phyloP scores from a whole-genome alignment of 1,140 invertebrate genomes.

The Drosophila ficusphila region DNA sequence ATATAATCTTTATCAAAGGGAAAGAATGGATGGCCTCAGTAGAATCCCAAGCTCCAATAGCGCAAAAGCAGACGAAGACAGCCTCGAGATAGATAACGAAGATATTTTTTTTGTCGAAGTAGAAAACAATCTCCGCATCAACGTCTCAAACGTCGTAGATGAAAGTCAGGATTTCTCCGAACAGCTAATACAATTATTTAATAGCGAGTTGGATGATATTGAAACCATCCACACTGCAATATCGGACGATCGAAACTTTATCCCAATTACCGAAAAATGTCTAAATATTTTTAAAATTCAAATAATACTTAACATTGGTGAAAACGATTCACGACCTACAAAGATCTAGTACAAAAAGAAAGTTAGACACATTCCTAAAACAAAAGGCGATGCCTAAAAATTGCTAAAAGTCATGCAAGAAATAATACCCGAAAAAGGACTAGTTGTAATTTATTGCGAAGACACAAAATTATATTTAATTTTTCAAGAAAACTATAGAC shows the following conservation, averaged over 20 bases:
- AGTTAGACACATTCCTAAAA: slow-evolving; percentile 1
- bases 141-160: background rate
- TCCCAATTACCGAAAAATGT: slow-evolving; percentile 1
- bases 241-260: slow-evolving; percentile 2
- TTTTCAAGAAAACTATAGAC: slow-evolving; percentile 4
- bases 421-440: slow-evolving; percentile 1
- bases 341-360: slow-evolving; percentile 2
- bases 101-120: too few relatives aligned
- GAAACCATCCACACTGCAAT: background rate
- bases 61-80: slow-evolving; percentile 12
- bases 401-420: slow-evolving; percentile 8
- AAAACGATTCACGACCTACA: slow-evolving; percentile 7
- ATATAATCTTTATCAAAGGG: slow-evolving; percentile 34
- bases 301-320: background rate
- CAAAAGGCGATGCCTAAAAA: background rate
- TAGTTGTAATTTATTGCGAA: slow-evolving; percentile 4
- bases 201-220: background rate
- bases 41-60: too few relatives aligned
- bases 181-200: background rate
- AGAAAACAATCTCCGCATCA: too few relatives aligned
- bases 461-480: slow-evolving; percentile 9
- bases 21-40: too few relatives aligned
- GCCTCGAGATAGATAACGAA: too few relatives aligned
- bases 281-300: slow-evolving; percentile 3
- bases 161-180: background rate